Evolutionary conservation across 2,888 invertebrate genomes (phyloP).

Genomic region (Pachycephus smyrnensis): DNA sequence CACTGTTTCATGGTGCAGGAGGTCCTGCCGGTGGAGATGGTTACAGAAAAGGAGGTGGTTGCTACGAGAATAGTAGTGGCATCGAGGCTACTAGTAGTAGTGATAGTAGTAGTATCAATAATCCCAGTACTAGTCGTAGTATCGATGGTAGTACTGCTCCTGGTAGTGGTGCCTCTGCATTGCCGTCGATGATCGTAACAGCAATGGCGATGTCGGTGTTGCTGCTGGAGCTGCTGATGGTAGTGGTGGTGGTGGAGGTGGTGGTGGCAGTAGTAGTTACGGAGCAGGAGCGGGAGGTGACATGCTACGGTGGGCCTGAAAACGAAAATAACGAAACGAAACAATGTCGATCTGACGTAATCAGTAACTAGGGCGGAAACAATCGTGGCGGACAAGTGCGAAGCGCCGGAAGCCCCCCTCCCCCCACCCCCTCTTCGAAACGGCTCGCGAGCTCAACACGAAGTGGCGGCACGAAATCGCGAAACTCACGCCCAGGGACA

Average conservation of each 20-base stretch:
- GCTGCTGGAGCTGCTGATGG: not conserved
- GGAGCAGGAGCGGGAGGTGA: conserved; percentile 44
- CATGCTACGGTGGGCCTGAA: conserved; percentile 66
- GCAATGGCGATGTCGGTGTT: not conserved
- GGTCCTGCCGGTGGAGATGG: conserved; percentile 19
- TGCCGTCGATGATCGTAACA: not conserved
- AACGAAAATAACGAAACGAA: conserved; percentile 66
- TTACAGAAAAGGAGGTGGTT: conserved; percentile 12
- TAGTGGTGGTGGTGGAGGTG: conserved; percentile 20
- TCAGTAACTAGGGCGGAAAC: conserved; percentile 65
- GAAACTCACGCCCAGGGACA: conserved; percentile 29
- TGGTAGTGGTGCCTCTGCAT: not conserved
- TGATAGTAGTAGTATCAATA: conserved; percentile 7
- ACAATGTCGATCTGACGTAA: conserved; percentile 64
- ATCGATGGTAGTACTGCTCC: not conserved
- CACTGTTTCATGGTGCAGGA: conserved; percentile 15
- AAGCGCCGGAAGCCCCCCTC: conserved; percentile 58
- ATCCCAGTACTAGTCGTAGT: not conserved
- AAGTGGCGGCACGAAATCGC: conserved; percentile 29
- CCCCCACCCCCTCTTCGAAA: conserved; percentile 34
- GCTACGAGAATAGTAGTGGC: conserved; percentile 7
- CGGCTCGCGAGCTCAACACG: conserved; percentile 25
- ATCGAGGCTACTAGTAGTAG: conserved; percentile 18
- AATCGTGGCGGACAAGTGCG: conserved; percentile 65
- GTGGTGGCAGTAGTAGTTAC: conserved; percentile 18